Base-by-base conservation (phyloP, 2,797 vertebrate genomes). In the Sebastes vulpes region DNA sequence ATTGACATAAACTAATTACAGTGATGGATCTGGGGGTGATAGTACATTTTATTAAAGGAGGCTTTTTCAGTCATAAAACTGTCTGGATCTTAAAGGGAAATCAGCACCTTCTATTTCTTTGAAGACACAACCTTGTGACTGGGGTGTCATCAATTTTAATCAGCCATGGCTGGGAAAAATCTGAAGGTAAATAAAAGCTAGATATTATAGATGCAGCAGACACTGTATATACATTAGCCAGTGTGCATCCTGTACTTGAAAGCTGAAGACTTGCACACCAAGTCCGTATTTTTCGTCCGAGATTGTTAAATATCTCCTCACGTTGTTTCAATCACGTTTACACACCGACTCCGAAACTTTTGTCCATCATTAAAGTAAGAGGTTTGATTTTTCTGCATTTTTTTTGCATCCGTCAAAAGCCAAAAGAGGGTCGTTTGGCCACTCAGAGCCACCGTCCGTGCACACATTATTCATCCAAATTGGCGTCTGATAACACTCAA, bases 51-150 rank as follows among this genome's bases (percentile, higher is more conserved):
- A 38, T 79, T 61, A 35, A 76, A 69, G 32, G 32, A 38, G 76
- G 14, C 7, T 25, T 28, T 71, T 81, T 59, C 9, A 67, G 65
- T 48, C 20, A 61, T 28, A 77, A 58, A 53, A 32, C 58, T 71
- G n/a, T 56, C 42, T 31, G 16, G 10, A 31, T 57, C 29, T 35
- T 28, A 68, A 42, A 74, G 23, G 21, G 48, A 64, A 25, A 52
- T 48, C 14, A 25, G 25, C 3, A 5, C 5, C n/a, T 23, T 58
- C 29, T n/a, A 1, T 50, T 74, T 58, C 68, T 75, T 57, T 54
- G 11, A 75, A 56, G 58, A 63, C 23, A 20, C 54, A 60, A 35
- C 42, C 28, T 28, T 69, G 46, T 72, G 12, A 23, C 32, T 28
- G 23, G 14, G 9, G 10, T 32, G 6, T 63, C 23, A 72, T 71